Evolutionary conservation across 2,797 vertebrate species (phyloP).

Genomic region (Pogonophryne albipinna): DNA sequence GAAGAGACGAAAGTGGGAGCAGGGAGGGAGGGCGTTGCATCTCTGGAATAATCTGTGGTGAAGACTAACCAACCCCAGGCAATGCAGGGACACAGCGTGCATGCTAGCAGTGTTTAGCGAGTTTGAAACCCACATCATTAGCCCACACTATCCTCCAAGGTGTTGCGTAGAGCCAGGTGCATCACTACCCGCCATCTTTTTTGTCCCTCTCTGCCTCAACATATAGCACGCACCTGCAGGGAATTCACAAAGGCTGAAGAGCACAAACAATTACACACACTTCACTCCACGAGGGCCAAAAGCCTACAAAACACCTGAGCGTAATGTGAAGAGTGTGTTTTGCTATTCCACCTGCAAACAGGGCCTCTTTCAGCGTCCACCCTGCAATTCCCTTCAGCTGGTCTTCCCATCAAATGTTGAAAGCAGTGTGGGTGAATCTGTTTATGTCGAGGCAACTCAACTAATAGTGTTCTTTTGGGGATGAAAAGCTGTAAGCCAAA

Average conservation of each 20-base stretch:
- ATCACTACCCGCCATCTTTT: conserved; percentile 9
- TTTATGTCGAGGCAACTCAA: conserved; percentile 51
- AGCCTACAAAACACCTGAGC: conserved; percentile 59
- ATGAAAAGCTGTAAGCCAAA: conserved; percentile 47
- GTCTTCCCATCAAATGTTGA: conserved; percentile 41
- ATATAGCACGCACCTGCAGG: conserved; percentile 55
- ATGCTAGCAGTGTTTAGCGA: conserved; percentile 35
- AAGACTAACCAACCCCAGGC: conserved; percentile 39
- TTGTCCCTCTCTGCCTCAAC: conserved; percentile 27
- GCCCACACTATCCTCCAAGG: conserved; percentile 54
- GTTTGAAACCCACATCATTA: conserved; percentile 60
- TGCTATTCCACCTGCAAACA: conserved; percentile 62
- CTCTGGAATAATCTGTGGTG: conserved; percentile 41
- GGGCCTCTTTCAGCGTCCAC: conserved; percentile 41
- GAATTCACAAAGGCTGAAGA: conserved; percentile 52
- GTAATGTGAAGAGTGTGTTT: conserved; percentile 59
- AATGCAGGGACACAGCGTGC: conserved; percentile 34
- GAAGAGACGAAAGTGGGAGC: neutral
- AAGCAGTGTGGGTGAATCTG: conserved; percentile 50
- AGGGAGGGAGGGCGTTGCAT: neutral
- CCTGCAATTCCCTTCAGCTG: conserved; percentile 49
- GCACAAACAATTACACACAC: conserved; percentile 52
- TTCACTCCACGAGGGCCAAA: conserved; percentile 45
- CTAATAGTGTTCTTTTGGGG: conserved; percentile 37
- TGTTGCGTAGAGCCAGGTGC: conserved; percentile 67